Evolutionary conservation across 2,113 vertebrate species (phyloP).

Genomic region (Martes martes): DNA sequence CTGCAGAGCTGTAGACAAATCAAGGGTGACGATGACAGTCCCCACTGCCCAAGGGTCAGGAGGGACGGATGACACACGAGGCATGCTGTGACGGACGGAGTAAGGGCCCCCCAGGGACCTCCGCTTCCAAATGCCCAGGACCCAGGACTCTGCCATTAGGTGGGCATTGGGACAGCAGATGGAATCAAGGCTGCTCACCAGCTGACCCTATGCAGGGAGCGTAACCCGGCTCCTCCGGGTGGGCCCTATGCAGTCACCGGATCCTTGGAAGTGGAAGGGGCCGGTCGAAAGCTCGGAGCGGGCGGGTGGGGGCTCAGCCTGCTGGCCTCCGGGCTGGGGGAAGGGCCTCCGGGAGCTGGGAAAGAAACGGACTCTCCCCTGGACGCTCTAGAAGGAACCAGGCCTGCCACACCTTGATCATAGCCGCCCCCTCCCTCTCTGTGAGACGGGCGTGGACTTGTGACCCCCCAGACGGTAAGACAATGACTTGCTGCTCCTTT

Average conservation of each 20-base stretch:
- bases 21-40: too few species aligned
- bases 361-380: fast-evolving
- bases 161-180: neutral
- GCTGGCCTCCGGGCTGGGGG: neutral
- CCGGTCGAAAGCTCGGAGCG: fast-evolving
- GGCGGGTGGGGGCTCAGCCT: neutral
- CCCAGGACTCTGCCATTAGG: neutral
- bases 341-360: neutral
- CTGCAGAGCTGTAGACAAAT: neutral
- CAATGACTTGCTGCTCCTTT: neutral
- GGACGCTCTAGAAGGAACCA: neutral
- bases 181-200: neutral
- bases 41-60: neutral
- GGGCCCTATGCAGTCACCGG: neutral
- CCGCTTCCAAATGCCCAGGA: neutral
- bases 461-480: neutral
- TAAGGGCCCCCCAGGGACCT: neutral
- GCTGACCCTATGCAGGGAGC: fast-evolving
- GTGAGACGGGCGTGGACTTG: neutral
- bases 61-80: neutral
- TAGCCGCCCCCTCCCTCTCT: too few species aligned
- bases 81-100: too few species aligned
- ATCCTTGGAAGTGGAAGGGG: too few species aligned
- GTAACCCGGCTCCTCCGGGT: fast-evolving
- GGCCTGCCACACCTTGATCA: neutral